Conservation (phyloP, 64 coral and sea anemone genomes). For the Porites lutea region DNA sequence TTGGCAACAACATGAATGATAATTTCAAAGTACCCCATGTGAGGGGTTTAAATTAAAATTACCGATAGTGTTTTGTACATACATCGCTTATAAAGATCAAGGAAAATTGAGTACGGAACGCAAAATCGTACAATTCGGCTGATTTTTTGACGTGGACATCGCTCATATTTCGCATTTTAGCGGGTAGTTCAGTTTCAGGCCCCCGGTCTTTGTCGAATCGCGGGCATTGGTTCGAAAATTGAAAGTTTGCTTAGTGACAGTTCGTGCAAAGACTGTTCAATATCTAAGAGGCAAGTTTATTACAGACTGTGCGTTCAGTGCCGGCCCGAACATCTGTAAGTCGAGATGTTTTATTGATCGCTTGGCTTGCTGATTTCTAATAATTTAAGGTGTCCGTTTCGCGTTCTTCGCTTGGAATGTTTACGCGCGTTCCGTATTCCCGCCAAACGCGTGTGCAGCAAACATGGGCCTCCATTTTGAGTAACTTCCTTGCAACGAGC, state of each 20-base stretch:
- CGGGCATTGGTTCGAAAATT: background rate
- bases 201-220: background rate
- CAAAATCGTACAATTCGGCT: too few species aligned
- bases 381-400: background rate
- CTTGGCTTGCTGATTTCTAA: background rate
- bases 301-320: too few species aligned
- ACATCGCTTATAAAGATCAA: background rate
- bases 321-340: background rate
- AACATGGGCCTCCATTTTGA: conserved; percentile 10
- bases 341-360: background rate
- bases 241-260: background rate
- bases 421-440: background rate
- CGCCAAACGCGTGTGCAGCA: background rate
- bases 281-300: background rate
- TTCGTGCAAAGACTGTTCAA: background rate
- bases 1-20: conserved; percentile 12
- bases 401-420: background rate
- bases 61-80: background rate
- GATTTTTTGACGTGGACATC: too few species aligned
- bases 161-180: too few species aligned
- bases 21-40: background rate
- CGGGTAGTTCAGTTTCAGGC: too few species aligned
- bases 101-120: background rate
- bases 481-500: background rate
- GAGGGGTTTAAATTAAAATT: conserved; percentile 23